Conservation (phyloP, 2,113 vertebrate species). For the Elachura formosa region DNA sequence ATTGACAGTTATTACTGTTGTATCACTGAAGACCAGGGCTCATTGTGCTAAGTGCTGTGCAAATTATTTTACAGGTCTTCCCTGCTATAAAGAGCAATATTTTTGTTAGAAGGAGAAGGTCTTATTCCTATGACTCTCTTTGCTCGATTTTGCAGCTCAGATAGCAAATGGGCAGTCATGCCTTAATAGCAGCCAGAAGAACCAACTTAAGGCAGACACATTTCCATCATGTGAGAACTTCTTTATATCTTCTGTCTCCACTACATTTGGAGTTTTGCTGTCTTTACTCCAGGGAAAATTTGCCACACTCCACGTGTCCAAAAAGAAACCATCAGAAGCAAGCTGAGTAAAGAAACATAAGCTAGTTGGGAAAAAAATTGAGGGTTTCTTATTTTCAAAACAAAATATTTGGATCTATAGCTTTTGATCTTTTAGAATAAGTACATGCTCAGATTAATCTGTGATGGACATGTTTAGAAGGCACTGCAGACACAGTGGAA, state of each 20-base stretch:
- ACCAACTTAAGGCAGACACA: background rate
- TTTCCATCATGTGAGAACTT: background rate
- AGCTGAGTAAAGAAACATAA: background rate
- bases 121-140: background rate
- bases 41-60: background rate
- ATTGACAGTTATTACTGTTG: constrained; percentile 36
- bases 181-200: background rate
- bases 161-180: background rate
- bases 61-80: constrained; percentile 25
- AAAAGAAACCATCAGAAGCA: background rate
- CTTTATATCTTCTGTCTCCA: background rate
- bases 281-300: background rate
- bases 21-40: background rate
- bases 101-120: constrained; percentile 11
- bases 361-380: background rate
- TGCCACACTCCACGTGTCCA: background rate
- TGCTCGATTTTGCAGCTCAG: background rate
- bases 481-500: background rate
- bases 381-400: background rate
- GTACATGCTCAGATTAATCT: background rate
- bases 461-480: background rate
- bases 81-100: background rate
- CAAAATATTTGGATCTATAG: background rate
- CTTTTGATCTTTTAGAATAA: background rate
- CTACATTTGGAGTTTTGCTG: background rate